Percentiles rank a stretch among this genome's conserved stretches.
Evolutionary conservation across 1,140 invertebrate species (phyloP).

Genomic region (Callitettix versicolor): DNA sequence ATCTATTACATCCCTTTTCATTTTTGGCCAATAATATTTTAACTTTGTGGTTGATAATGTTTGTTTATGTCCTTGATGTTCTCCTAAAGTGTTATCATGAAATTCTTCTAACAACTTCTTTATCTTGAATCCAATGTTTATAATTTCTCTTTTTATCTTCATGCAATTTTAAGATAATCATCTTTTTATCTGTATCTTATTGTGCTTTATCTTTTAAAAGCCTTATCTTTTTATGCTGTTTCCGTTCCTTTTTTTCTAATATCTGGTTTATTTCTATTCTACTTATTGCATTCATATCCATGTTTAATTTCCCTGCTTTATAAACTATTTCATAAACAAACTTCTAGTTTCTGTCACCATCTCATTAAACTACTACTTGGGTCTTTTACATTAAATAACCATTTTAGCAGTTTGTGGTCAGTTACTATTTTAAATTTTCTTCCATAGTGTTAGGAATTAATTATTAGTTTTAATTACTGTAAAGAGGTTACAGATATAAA

Average conservation of each 20-base stretch:
- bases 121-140: background rate
- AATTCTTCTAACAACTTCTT: too few relatives aligned
- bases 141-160: background rate
- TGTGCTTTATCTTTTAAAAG: too few relatives aligned
- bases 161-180: background rate
- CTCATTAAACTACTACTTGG: slow-evolving; percentile 34
- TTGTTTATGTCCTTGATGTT: slow-evolving; percentile 20
- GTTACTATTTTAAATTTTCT: slow-evolving; percentile 38
- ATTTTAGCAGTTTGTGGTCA: slow-evolving; percentile 39
- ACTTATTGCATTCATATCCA: slow-evolving; percentile 29
- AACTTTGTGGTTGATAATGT: slow-evolving; percentile 9
- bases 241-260: background rate
- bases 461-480: too few relatives aligned
- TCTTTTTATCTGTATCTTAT: background rate
- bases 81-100: slow-evolving; percentile 14
- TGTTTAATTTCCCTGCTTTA: slow-evolving; percentile 30
- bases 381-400: slow-evolving; percentile 37
- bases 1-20: slow-evolving; percentile 18
- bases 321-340: slow-evolving; percentile 37
- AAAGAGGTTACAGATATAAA: too few relatives aligned
- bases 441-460: too few relatives aligned
- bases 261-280: slow-evolving; percentile 17
- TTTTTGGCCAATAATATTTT: slow-evolving; percentile 21
- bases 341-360: slow-evolving; percentile 40
- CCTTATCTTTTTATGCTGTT: background rate